A percentile compares a stretch with the other conserved stretches of the same genome.
These are phyloP conservation scores for Tenrec ecaudatus DNA, from an alignment of 2,113 vertebrate species.

Conservation along the genomic window DNA sequence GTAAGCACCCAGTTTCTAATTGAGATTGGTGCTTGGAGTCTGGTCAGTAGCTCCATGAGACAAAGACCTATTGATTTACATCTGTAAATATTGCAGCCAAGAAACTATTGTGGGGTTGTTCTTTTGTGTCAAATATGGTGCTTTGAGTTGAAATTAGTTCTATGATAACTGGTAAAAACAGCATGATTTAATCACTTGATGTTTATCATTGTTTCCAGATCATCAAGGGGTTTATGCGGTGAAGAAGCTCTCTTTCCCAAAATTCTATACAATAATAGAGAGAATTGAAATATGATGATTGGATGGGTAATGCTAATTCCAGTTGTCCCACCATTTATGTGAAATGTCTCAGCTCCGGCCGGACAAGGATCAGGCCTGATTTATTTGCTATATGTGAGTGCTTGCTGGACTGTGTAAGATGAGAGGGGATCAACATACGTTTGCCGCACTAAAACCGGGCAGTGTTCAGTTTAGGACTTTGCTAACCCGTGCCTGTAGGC, in stretches of 20 bases:
- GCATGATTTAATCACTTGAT: neutral
- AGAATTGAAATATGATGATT: neutral
- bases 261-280: neutral
- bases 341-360: neutral
- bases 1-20: neutral
- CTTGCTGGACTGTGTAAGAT: neutral
- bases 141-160: neutral
- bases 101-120: neutral
- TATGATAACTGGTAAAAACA: neutral
- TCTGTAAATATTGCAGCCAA: neutral
- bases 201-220: neutral
- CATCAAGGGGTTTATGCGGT: neutral
- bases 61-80: neutral
- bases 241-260: neutral
- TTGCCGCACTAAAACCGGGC: neutral
- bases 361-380: neutral
- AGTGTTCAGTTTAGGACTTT: neutral
- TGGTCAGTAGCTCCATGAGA: neutral
- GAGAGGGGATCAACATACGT: neutral
- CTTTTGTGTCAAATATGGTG: neutral
- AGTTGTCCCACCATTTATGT: neutral
- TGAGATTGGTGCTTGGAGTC: neutral
- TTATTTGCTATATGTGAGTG: neutral
- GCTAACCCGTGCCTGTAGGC: neutral
- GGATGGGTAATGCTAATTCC: neutral